Conservation (phyloP, 2,113 vertebrate species). For the Thamnaconus septentrionalis region DNA sequence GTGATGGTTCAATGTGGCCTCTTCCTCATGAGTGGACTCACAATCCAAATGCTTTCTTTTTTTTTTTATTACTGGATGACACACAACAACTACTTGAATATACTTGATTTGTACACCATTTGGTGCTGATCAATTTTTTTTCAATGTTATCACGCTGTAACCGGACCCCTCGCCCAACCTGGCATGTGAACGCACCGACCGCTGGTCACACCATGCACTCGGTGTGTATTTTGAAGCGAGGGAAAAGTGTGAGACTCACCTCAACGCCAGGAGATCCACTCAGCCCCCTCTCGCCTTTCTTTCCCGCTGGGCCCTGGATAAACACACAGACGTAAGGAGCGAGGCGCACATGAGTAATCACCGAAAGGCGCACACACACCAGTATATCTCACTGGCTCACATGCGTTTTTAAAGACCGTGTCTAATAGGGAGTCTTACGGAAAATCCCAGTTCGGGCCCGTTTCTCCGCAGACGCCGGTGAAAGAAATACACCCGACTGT, state of each 20-base stretch:
- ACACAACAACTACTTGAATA: too few relatives aligned
- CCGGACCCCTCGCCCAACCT: too few relatives aligned
- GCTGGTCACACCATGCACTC: too few relatives aligned
- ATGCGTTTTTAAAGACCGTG: background rate
- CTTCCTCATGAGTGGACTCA: too few relatives aligned
- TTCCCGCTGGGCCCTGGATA: conserved; percentile 84
- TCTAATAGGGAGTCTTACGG: background rate
- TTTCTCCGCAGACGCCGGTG: background rate
- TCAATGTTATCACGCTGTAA: background rate
- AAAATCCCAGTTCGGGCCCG: background rate
- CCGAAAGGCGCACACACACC: conserved; percentile 3
- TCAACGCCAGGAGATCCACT: conserved; percentile 81
- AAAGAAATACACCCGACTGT: conserved; percentile 11
- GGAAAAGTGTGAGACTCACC: conserved; percentile 77
- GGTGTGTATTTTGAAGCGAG: too few relatives aligned
- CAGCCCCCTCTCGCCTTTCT: conserved; percentile 84
- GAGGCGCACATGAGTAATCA: conserved; percentile 2
- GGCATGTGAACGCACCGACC: too few relatives aligned
- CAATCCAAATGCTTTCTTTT: too few relatives aligned
- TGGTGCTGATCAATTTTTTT: too few relatives aligned
- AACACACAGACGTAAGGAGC: conserved; percentile 26
- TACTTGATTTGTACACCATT: too few relatives aligned
- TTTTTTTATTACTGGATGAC: background rate
- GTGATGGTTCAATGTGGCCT: too few relatives aligned
- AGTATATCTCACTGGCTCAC: background rate